phyloP scores from a whole-genome alignment of 2,113 vertebrate species.

The human (Homo sapiens) region GRCh38 chr1:239064001-239064500 shows the following conservation, averaged over 20 bases:
- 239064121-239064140: not conserved
- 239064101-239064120: not conserved
- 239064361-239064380: not conserved
- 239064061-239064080: not conserved
- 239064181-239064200: not conserved
- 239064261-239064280: not conserved
- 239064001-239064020: not conserved
- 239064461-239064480: not conserved
- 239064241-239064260: not conserved
- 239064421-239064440: not conserved
- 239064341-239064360: not conserved
- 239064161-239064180: not conserved
- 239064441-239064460: not conserved
- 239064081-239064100: not conserved
- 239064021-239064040: not conserved
- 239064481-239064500: not conserved
- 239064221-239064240: not conserved
- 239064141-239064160: not conserved
- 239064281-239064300: not conserved
- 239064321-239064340: not conserved
- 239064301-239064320: not conserved
- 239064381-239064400: not conserved
- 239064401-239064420: not conserved
- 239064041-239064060: not conserved
- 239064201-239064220: not conserved